phyloP scores from a whole-genome alignment of 92 coral and sea anemone genomes.

The Desmophyllum pertusum region DNA sequence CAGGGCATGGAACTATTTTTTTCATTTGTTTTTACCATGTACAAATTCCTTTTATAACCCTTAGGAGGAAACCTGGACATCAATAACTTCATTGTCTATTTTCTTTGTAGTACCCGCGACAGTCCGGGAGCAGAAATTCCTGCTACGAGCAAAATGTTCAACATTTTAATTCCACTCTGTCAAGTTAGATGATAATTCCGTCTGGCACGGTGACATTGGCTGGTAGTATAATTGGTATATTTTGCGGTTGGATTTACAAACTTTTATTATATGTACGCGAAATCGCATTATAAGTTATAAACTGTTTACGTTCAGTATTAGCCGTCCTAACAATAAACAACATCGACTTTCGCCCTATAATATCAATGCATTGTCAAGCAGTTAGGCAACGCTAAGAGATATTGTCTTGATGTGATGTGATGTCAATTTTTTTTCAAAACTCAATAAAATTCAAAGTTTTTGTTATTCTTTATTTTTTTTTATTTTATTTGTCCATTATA shows the following conservation, averaged over 20 bases:
- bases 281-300: not conserved
- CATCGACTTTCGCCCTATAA: not conserved
- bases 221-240: not conserved
- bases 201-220: slow-evolving; percentile 36
- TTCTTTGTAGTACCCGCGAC: slow-evolving; percentile 42
- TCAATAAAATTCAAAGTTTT: too few species aligned
- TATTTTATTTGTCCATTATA: too few species aligned
- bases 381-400: not conserved
- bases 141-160: slow-evolving; percentile 46
- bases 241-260: not conserved
- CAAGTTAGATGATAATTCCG: slow-evolving; percentile 26
- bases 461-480: too few species aligned
- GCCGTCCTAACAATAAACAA: not conserved
- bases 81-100: slow-evolving; percentile 15
- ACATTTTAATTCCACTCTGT: slow-evolving; percentile 45
- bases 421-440: too few species aligned
- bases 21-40: not conserved
- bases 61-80: slow-evolving; percentile 19
- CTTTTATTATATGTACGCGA: not conserved
- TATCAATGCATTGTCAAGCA: not conserved
- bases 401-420: too few species aligned
- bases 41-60: slow-evolving; percentile 21
- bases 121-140: slow-evolving; percentile 16
- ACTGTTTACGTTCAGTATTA: not conserved
- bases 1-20: slow-evolving; percentile 12